Percentiles rank a stretch among this genome's conserved stretches.
Conservation (phyloP, 2,888 invertebrate genomes). For the Anodontia alba region DNA sequence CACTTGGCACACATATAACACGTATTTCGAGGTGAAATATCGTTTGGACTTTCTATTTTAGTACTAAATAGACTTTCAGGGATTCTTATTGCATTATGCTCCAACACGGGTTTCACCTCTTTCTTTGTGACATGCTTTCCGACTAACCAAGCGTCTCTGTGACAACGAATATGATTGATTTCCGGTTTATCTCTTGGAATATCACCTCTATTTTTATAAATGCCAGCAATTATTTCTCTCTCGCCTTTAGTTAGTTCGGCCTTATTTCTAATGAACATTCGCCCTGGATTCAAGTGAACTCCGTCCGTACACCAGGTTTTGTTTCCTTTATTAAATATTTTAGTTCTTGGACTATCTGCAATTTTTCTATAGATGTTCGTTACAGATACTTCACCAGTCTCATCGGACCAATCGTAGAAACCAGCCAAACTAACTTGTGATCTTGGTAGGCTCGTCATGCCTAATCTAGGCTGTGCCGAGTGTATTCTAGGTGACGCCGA, state of each 20-base stretch:
- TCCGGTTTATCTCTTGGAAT: conserved; percentile 42
- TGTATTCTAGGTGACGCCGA: conserved; percentile 67
- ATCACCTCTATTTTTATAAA: conserved; percentile 76
- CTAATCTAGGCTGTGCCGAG: conserved; percentile 57
- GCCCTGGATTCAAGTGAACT: conserved; percentile 64
- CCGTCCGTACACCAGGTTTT: conserved; percentile 58
- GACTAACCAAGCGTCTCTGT: conserved; percentile 76
- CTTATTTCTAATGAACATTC: conserved; percentile 77
- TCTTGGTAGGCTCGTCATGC: conserved; percentile 61
- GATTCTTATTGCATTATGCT: conserved; percentile 54
- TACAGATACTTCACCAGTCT: conserved; percentile 62
- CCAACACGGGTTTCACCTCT: conserved; percentile 29
- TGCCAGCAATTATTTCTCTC: conserved; percentile 78
- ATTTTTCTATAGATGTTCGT: conserved; percentile 74
- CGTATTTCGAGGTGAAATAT: neutral
- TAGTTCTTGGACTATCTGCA: conserved; percentile 50
- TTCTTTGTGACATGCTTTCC: conserved; percentile 62
- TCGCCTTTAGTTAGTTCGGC: conserved; percentile 78
- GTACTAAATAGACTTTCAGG: conserved; percentile 63
- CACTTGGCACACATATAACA: conserved; percentile 53
- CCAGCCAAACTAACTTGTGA: conserved; percentile 72
- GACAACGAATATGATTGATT: conserved; percentile 62
- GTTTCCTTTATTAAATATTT: conserved; percentile 44
- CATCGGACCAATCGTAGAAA: conserved; percentile 75
- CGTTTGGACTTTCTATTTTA: conserved; percentile 28